A percentile compares a stretch with the other conserved stretches of the same genome.
Evolutionary conservation across 2,797 vertebrate species (phyloP).

Genomic region (Antennarius maculatus): DNA sequence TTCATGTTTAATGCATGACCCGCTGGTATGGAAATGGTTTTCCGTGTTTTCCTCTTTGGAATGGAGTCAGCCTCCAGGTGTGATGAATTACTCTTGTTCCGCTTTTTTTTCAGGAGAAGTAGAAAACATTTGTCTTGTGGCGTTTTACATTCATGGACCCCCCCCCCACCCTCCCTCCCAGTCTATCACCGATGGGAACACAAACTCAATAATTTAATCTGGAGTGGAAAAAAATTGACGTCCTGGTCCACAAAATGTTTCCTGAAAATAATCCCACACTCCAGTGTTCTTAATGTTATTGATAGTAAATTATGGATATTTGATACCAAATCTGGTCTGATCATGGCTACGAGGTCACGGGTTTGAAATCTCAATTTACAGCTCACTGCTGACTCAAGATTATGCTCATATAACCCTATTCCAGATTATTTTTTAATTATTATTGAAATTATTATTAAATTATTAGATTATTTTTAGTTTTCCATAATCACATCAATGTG

Average conservation of each 20-base stretch:
- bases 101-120: conserved; percentile 60
- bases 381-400: no score
- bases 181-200: conserved; percentile 32
- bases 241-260: not conserved
- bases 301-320: no score
- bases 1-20: conserved; percentile 64
- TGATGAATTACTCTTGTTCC: conserved; percentile 60
- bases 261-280: not conserved
- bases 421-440: no score
- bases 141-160: conserved; percentile 47
- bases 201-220: conserved; percentile 57
- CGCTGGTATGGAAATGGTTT: conserved; percentile 24
- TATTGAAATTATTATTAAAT: no score
- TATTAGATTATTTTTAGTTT: no score
- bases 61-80: conserved; percentile 64
- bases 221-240: not conserved
- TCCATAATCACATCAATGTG: no score
- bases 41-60: conserved; percentile 63
- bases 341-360: no score
- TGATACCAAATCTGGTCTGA: no score
- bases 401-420: no score
- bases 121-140: conserved; percentile 70
- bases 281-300: not conserved
- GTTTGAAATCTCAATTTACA: no score
- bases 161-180: not conserved